These are phyloP conservation scores for Eurystomus glaucurus DNA, from an alignment of 2,797 vertebrate species.

Conservation along the genomic window DNA sequence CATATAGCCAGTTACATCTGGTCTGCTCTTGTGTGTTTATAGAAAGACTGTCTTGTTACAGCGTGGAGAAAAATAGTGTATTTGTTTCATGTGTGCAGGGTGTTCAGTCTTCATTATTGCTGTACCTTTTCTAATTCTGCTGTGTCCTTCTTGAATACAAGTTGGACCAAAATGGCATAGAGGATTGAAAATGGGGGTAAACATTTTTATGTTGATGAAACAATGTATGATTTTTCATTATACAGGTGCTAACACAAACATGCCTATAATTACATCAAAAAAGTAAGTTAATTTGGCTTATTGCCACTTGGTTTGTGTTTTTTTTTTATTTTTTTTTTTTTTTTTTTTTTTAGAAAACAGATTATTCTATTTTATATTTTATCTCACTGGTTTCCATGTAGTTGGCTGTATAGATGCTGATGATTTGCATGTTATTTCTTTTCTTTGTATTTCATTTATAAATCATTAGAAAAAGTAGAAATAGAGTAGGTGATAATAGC, in stretches of 20 bases:
- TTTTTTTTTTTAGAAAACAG: background rate
- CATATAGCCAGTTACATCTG: background rate
- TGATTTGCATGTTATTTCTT: background rate
- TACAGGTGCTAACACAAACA: slow-evolving; percentile 72
- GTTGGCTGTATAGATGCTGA: background rate
- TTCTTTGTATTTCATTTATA: background rate
- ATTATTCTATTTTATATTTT: background rate
- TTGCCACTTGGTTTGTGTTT: background rate
- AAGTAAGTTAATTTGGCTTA: slow-evolving; percentile 85
- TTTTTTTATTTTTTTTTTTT: no score
- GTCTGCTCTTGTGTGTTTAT: background rate
- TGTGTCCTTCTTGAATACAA: background rate
- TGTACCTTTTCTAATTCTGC: background rate
- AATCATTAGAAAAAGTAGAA: background rate
- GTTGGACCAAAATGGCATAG: background rate
- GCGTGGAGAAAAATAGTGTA: background rate
- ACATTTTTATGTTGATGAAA: background rate
- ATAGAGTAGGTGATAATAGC: background rate
- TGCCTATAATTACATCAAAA: slow-evolving; percentile 88
- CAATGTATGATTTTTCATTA: slow-evolving; percentile 17
- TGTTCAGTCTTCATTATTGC: background rate
- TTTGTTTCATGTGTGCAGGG: background rate
- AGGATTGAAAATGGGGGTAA: background rate
- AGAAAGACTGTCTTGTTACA: background rate
- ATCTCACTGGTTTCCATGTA: background rate